Evolutionary conservation across 2,888 invertebrate species (phyloP), one percentile per base, ranked within the genome.

Genomic region (Heliconius charithonia): DNA sequence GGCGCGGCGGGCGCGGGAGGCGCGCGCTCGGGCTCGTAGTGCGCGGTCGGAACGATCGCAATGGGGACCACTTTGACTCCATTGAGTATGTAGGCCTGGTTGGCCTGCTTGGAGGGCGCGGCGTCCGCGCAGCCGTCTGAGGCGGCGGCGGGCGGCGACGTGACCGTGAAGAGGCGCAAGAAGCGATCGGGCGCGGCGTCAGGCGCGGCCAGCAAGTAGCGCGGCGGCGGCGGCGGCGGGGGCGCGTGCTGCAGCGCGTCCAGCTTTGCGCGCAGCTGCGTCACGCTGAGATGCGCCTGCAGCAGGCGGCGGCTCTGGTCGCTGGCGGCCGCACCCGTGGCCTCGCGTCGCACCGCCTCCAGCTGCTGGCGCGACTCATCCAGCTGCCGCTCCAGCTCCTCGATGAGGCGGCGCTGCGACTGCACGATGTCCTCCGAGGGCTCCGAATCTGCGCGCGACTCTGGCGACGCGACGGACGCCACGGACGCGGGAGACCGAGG

Each of bases 361-460:
- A 97, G 89, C 87, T 97, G 97, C 84, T 97, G 96, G 81, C 98
- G 97, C 1, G 97, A 97, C 83, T 97, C 96, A 80, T 97, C 97
- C 83, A 98, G 88, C 86, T 98, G 97, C 4, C 98, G 94, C 89
- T 98, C 98, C 70, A 98, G 93, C 86, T 98, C 98, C 86, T 98
- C 97, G 84, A 99, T 99, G 90, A 97, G 97, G 76, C 97, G 96
- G 86, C 95, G 87, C 89, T 98, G 98, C 86, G 98, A 97, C 81
- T 96, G 96, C 76, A 98, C 97, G 80, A 98, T 96, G 85, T 98
- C 97, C 86, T 98, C 97, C 65, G 86, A 92, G 82, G 83, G 95
- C 81, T 95, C 95, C 71, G 90, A 87, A 65, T 93, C 92, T 1
- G 89, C 83, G 76, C 88, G 87, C 78, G 89, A 85, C 76, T 92